A percentile compares a stretch with the other conserved stretches of the same genome.
Evolutionary conservation across 2,888 invertebrate genomes (phyloP).

Genomic region (Venusia cambrica): DNA sequence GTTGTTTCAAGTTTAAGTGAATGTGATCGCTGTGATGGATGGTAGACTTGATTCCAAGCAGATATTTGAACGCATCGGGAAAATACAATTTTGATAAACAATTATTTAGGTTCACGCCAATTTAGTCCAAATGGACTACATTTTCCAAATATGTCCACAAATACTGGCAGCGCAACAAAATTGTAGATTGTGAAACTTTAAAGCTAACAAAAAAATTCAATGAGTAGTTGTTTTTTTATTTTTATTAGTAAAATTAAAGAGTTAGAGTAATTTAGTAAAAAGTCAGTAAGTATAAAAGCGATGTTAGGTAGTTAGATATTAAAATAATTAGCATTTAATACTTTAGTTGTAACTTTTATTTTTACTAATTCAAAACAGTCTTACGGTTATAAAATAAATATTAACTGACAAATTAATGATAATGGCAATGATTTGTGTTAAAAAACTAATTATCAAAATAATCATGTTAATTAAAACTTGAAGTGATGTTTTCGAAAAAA

Average conservation of each 20-base stretch:
- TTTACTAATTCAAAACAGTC: neutral
- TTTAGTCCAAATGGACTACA: conserved; percentile 33
- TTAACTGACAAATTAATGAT: conserved; percentile 45
- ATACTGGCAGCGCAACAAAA: conserved; percentile 54
- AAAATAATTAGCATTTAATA: conserved; percentile 3
- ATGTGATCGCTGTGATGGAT: conserved; percentile 57
- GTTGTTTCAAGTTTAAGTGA: conserved; percentile 39
- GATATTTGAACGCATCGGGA: conserved; percentile 61
- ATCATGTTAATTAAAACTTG: conserved; percentile 41
- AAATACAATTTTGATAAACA: conserved; percentile 44
- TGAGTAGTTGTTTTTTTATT: conserved; percentile 1
- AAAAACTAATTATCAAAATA: conserved; percentile 36
- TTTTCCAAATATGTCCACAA: conserved; percentile 59
- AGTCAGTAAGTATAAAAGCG: conserved; percentile 14
- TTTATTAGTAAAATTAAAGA: conserved; percentile 7
- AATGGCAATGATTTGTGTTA: conserved; percentile 38
- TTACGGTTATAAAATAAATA: conserved; percentile 34
- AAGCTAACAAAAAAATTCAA: conserved; percentile 6
- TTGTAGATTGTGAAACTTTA: conserved; percentile 24
- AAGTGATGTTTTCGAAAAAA: conserved; percentile 64
- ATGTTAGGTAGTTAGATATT: conserved; percentile 47
- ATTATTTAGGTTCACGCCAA: conserved; percentile 34
- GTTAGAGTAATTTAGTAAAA: too few relatives aligned
- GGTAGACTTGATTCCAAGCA: conserved; percentile 70
- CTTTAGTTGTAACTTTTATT: conserved; percentile 1